Evolutionary conservation across 2,113 vertebrate species (phyloP), one percentile per base, ranked within the genome.

Genomic region (Struthidea cinerea): DNA sequence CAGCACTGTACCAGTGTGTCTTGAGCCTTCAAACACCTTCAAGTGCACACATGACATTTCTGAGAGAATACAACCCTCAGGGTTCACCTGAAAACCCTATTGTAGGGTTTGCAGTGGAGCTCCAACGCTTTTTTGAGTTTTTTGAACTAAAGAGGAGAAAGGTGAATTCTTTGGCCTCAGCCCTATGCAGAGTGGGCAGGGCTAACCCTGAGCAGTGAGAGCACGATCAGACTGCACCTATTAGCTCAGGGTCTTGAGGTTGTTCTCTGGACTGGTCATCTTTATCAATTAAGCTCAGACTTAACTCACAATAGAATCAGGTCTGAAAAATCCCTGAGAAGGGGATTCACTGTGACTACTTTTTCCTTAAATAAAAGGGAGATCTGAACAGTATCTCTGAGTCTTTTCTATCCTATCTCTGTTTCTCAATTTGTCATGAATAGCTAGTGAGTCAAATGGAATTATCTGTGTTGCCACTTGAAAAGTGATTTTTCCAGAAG

Each of bases 141-240:
- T 75, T 26, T 28, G 13, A 13, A 11, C 52, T 82, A 13, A 67
- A 90, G 32, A 75, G 24, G 18, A 70, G 35, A 70, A 78, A 46
- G 21, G 16, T 35, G 11, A 44, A 19, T 49, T 61, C n/a, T 70
- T 67, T 22, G 3, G 27, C 37, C 41, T 7, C 4, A 64, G 20
- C 22, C 19, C 13, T 73, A 0, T 52, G 63, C 18, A 19, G 33
- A 64, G 35, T 44, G 18, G 42, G 10, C n/a, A 57, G 13, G 39
- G 53, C 27, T 64, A 13, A 30, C 32, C 8, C 50, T 70, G 37
- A 53, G 60, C 10, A 60, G 16, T 30, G 13, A 53, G 37, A 79
- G 17, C 24, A 11, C 28, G 33, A 50, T 24, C 23, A 42, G 0
- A 23, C 35, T 26, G 32, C 16, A 15, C 16, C 21, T 67, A 0